Base-by-base conservation (phyloP, 1,140 invertebrate species). In the Drosophila parvula region DNA sequence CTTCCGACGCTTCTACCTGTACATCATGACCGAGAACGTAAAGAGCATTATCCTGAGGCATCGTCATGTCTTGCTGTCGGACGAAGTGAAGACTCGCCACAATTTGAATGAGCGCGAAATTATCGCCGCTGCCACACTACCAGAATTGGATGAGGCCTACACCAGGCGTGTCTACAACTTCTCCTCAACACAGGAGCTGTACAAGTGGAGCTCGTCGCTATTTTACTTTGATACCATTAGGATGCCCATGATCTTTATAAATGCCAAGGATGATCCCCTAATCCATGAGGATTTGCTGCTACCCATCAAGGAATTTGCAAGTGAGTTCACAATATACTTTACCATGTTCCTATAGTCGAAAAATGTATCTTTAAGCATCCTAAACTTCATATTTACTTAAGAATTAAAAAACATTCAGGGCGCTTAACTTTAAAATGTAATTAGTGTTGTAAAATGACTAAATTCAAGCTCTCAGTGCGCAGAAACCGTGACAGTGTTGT, bases 11-110 rank as follows among this genome's bases (percentile, higher is more conserved):
- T 95, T 97, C 77, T 98, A 98, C 91, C 93, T 98, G n/a, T 98
- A 97, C 89, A 95, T 97, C 40, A 98, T 98, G 96, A 98, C 97
- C 1, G 96, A 97, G 91, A 97, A 97, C 88, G 95, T 98, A 80
- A 97, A 97, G 63, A 95, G 95, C 78, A 95, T 98, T 41, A 96
- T 98, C 63, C 93, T 96, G 2, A 93, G 95, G 36, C 96, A 98
- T 92, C 95, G 96, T 70, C 94, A 95, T 69, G 94, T 95, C 41
- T 92, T 98, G 47, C 93, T 98, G 11, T 94, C 94, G 16, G 95
- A 96, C 12, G 96, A 98, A 45, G 93, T 96, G 6, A 96, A 96
- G 91, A 93, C 93, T 44, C 94, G 94, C 47, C 94, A 94, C 79
- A 93, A 94, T 58, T 93, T 98, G 32, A 96, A 96, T 74, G 96